Evolutionary conservation across 2,113 vertebrate species (phyloP), one percentile per base, ranked within the genome.

Genomic region (Mellivora capensis): DNA sequence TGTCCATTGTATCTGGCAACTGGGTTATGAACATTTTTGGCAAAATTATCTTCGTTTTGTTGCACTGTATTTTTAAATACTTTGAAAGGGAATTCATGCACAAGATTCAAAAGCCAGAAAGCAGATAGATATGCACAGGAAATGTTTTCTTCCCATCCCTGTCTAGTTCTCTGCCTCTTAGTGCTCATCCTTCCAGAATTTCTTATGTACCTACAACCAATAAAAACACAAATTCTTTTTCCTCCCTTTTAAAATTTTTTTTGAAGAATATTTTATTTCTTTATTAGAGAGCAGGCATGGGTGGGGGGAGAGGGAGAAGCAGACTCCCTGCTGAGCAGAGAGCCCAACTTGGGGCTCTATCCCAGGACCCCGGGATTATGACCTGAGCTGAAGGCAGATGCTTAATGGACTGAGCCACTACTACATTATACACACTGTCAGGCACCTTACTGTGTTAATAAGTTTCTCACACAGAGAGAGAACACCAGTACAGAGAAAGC

Each of bases 51-150:
- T 96, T 85, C 7, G 37, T 71, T 97, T 90, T 71, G 25, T 94
- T 88, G 42, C 12, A 79, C 49, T 81, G 1, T 86, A 13, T 88
- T 97, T 96, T 95, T 34, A 77, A 89, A 62, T 86, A 62, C 76
- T 82, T 95, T 94, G 64, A 87, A 91, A 92, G 29, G n/a, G 37
- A 76, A 71, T 31, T 17, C 17, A 20, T 31, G 81, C 18, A 3
- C 42, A 37, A 69, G 27, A 72, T 96, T 84, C 39, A 83, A 74
- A 89, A 86, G 57, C 42, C 69, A 79, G 59, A 88, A 96, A 95
- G 31, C 57, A 42, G 49, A 39, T 9, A 54, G 42, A n/a, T 14
- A 87, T 4, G 77, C 4, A 52, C 0, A 52, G 1, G 17, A 37
- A 34, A 39, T n/a, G 42, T 57, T 85, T 89, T 67, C 62, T 52